A percentile compares a stretch with the other conserved stretches of the same genome.
Evolutionary conservation across 2,888 invertebrate species (phyloP).

Genomic region (Pammene fasciana): DNA sequence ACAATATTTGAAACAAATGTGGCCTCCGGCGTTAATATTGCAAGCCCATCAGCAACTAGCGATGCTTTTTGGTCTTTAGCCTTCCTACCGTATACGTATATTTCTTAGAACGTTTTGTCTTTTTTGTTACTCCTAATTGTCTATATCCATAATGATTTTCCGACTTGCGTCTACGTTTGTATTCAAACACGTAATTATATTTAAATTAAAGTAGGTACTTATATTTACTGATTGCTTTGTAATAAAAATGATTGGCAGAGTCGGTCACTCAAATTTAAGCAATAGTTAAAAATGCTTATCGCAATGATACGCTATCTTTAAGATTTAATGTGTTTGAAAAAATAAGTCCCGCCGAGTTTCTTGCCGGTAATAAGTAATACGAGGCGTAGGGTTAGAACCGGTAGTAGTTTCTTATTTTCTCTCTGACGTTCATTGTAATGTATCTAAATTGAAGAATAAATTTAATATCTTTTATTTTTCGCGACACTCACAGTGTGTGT

Average conservation of each 20-base stretch:
- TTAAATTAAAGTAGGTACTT: background rate
- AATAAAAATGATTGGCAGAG: background rate
- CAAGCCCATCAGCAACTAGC: background rate
- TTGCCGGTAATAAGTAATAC: too few relatives aligned
- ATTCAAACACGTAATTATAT: constrained; percentile 1
- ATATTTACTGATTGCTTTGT: background rate
- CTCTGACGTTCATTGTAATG: too few relatives aligned
- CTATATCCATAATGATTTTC: constrained; percentile 9
- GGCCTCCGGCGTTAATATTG: background rate
- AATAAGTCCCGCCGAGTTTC: too few relatives aligned
- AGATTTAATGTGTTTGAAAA: too few relatives aligned
- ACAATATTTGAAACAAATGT: background rate
- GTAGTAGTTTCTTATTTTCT: too few relatives aligned
- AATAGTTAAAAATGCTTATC: too few relatives aligned
- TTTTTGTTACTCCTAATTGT: constrained; percentile 6
- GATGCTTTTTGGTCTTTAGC: background rate
- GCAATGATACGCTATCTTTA: too few relatives aligned
- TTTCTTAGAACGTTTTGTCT: background rate
- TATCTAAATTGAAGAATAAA: too few relatives aligned
- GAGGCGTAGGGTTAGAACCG: too few relatives aligned
- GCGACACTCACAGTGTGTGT: too few relatives aligned
- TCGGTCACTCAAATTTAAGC: too few relatives aligned
- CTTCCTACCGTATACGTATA: background rate
- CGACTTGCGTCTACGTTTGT: background rate
- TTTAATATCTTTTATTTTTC: too few relatives aligned